Evolutionary conservation across 2,888 invertebrate genomes (phyloP), one percentile per base, ranked within the genome.

Genomic region (Chrysina gloriosa): DNA sequence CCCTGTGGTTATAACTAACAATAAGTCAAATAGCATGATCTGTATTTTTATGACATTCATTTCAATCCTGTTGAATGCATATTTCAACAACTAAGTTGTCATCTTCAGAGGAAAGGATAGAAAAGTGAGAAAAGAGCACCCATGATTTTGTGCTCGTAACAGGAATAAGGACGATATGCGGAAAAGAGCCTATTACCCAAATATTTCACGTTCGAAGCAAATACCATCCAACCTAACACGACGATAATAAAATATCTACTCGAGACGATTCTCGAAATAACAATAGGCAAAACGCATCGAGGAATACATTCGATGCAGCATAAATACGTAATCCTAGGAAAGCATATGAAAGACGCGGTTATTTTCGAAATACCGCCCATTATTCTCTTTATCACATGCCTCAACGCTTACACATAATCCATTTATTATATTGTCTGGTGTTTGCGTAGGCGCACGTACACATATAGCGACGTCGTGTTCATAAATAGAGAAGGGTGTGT

Each of bases 341-440:
- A 61, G 58, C 16, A 16, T 42, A 42, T 42, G 39, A 16, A 42
- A 42, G 27, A 61, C 52, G 7, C 16, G 9, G 42, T 42, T 61
- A 61, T 61, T 61, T 61, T 27, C 25, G 23, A 27, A 58, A 61
- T 27, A 39, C 58, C 27, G 19, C 23, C 25, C 58, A 61, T 61
- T 61, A 61, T 61, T 42, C 42, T 16, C 58, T 61, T 61, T 42
- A 61, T 61, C 58, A 29, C 29, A 61, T 27, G 42, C 27, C 42
- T 42, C 58, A 25, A 61, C 39, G 58, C 58, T 39, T 36, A 16
- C 58, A 25, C 25, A 61, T 61, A 61, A 61, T 61, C 42, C 58
- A 61, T 61, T 61, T 61, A 61, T 61, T 61, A 61, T 42, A 61
- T 61, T 61, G 42, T 42, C 42, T 27, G 58, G 14, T 42, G 58